Conservation (phyloP, 2,797 vertebrate species). For the Sebastes taczanowskii region DNA sequence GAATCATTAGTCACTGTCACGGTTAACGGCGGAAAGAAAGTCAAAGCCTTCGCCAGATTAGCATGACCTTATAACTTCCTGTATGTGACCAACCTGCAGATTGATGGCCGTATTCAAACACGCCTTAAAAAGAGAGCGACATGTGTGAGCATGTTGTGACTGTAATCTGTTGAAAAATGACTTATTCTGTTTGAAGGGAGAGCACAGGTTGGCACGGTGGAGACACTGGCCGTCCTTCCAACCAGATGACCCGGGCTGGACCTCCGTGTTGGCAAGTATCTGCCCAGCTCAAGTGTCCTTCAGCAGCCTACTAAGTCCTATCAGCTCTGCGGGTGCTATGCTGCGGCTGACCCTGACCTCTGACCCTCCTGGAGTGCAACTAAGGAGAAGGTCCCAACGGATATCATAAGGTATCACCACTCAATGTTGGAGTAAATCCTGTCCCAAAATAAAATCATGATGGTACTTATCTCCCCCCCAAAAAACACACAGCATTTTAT, state of each 20-base stretch:
- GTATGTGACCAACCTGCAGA: conserved; percentile 15
- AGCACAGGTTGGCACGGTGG: conserved; percentile 6
- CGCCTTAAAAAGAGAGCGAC: conserved; percentile 18
- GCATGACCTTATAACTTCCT: conserved; percentile 28
- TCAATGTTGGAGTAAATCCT: not conserved
- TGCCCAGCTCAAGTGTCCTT: conserved; percentile 58
- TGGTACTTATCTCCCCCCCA: no score
- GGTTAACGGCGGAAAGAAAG: conserved; percentile 17
- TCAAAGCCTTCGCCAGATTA: conserved; percentile 17
- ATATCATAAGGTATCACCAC: not conserved
- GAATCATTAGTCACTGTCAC: conserved; percentile 69
- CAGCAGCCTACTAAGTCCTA: conserved; percentile 24
- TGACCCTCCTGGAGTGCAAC: conserved; percentile 23
- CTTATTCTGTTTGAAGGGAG: not conserved
- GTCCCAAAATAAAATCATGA: not conserved
- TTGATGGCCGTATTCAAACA: not conserved
- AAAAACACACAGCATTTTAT: not conserved
- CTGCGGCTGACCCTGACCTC: conserved; percentile 50
- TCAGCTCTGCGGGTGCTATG: not conserved
- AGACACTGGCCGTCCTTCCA: conserved; percentile 16
- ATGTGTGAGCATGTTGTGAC: not conserved
- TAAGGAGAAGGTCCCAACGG: not conserved
- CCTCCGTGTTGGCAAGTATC: conserved; percentile 6
- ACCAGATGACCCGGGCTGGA: conserved; percentile 22
- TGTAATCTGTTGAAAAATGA: not conserved